A percentile compares a stretch with the other conserved stretches of the same genome.
Evolutionary conservation across 2,888 invertebrate genomes (phyloP).

Genomic region (Iphiclides podalirius): DNA sequence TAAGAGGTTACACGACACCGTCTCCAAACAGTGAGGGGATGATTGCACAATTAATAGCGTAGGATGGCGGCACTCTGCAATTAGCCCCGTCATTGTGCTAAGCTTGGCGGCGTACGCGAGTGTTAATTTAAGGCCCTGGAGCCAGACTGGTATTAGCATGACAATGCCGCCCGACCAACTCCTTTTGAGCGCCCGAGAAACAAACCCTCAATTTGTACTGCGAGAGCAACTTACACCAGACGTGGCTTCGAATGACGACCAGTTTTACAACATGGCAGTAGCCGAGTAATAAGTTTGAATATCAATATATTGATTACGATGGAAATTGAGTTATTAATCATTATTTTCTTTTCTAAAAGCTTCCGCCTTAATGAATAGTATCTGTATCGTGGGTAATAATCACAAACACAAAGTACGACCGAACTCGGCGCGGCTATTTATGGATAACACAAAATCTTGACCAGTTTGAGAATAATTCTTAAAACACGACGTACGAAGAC

Average conservation of each 20-base stretch:
- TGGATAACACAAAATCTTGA: too few species aligned
- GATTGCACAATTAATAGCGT: conserved; percentile 40
- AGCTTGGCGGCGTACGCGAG: conserved; percentile 22
- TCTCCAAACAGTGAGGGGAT: conserved; percentile 32
- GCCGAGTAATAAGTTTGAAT: too few species aligned
- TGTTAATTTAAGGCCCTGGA: conserved; percentile 35
- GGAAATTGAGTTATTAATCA: too few species aligned
- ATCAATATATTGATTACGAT: too few species aligned
- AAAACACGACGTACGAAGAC: too few species aligned
- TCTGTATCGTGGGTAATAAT: too few species aligned
- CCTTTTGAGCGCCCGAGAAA: conserved; percentile 35
- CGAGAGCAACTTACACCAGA: conserved; percentile 9
- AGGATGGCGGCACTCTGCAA: conserved; percentile 35
- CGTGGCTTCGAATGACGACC: not conserved
- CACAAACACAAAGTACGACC: too few species aligned
- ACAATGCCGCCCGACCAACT: conserved; percentile 55
- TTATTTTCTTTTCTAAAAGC: too few species aligned
- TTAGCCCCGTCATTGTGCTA: conserved; percentile 34
- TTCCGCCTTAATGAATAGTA: too few species aligned
- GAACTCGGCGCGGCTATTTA: too few species aligned
- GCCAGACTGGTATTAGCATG: conserved; percentile 49
- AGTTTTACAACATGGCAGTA: too few species aligned
- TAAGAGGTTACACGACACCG: conserved; percentile 27
- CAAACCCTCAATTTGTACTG: conserved; percentile 47
- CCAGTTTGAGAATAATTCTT: too few species aligned